Evolutionary conservation across 1,140 invertebrate species (phyloP).

Genomic region (Galendromus occidentalis): DNA sequence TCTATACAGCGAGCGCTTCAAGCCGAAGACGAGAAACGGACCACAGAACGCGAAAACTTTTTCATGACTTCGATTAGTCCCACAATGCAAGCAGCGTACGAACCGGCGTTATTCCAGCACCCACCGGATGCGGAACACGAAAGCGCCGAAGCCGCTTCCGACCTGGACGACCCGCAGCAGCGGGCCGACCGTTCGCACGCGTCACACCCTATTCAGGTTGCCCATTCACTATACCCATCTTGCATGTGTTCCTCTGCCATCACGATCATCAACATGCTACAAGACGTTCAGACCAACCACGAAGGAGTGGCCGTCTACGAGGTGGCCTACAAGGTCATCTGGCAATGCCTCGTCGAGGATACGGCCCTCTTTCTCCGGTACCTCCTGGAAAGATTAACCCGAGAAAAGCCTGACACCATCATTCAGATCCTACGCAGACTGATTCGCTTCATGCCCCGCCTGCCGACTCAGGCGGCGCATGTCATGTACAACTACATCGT

Average conservation of each 20-base stretch:
- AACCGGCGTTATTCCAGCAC: slow-evolving; percentile 68
- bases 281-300: slow-evolving; percentile 83
- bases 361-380: slow-evolving; percentile 85
- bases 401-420: slow-evolving; percentile 86
- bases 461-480: slow-evolving; percentile 93
- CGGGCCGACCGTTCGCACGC: slow-evolving; percentile 27
- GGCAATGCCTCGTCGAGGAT: slow-evolving; percentile 94
- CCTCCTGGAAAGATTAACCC: slow-evolving; percentile 81
- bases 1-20: slow-evolving; percentile 80
- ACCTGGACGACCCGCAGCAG: slow-evolving; percentile 41
- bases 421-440: slow-evolving; percentile 75
- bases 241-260: slow-evolving; percentile 82
- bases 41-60: slow-evolving; percentile 82
- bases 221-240: slow-evolving; percentile 87
- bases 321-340: slow-evolving; percentile 50
- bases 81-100: slow-evolving; percentile 80
- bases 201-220: slow-evolving; percentile 48
- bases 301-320: slow-evolving; percentile 53
- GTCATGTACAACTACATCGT: slow-evolving; percentile 98
- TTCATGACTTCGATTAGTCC: slow-evolving; percentile 89
- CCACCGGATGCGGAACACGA: slow-evolving; percentile 22
- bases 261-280: slow-evolving; percentile 77
- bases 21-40: slow-evolving; percentile 82
- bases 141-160: slow-evolving; percentile 30
- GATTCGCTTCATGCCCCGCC: slow-evolving; percentile 69